phyloP scores from a whole-genome alignment of 2,113 vertebrate genomes.

The Bucco capensis region DNA sequence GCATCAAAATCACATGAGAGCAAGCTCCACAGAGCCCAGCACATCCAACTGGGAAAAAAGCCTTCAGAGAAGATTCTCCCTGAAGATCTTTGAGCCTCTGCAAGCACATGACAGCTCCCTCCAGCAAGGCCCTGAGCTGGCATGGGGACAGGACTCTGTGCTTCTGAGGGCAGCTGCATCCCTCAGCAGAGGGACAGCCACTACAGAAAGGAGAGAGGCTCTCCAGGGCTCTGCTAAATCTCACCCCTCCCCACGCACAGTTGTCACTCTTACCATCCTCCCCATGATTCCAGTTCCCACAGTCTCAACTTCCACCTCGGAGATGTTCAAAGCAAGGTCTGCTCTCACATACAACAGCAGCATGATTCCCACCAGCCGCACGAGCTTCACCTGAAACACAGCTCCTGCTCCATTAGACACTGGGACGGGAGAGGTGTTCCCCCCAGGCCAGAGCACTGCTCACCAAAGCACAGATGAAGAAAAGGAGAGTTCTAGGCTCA shows the following conservation, averaged over 20 bases:
- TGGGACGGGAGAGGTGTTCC: neutral
- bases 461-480: neutral
- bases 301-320: slow-evolving; percentile 87
- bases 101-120: neutral
- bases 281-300: slow-evolving; percentile 99
- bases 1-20: neutral
- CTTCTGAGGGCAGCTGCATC: neutral
- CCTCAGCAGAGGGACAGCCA: neutral
- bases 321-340: slow-evolving; percentile 84
- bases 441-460: neutral
- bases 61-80: neutral
- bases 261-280: slow-evolving; percentile 85
- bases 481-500: neutral
- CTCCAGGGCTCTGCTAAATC: neutral
- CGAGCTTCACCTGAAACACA: slow-evolving; percentile 84
- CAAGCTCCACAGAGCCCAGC: neutral
- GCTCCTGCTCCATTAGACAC: neutral
- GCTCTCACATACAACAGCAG: slow-evolving; percentile 88
- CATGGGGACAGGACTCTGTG: neutral
- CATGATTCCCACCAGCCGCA: slow-evolving; percentile 95
- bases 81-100: neutral
- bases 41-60: neutral
- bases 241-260: neutral
- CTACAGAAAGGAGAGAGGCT: neutral
- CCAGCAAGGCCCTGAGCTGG: neutral